These are phyloP conservation scores for Xiphydria camelus DNA, from an alignment of 2,888 invertebrate genomes.

Conservation along the genomic window DNA sequence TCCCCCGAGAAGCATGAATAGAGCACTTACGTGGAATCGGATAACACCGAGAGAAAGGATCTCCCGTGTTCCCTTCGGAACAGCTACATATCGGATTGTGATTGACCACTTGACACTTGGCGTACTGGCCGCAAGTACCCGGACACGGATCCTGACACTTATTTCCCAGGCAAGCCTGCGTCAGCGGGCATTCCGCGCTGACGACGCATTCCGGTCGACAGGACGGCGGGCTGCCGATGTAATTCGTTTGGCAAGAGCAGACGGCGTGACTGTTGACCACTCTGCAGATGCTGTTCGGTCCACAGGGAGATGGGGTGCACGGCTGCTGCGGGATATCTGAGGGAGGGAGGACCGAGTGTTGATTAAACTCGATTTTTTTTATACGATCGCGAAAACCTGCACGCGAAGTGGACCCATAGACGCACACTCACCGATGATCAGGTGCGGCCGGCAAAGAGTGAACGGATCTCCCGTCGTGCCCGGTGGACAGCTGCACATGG, in stretches of 20 bases:
- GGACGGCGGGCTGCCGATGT: conserved; percentile 75
- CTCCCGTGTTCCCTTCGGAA: conserved; percentile 72
- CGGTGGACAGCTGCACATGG: conserved; percentile 72
- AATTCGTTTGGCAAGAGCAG: conserved; percentile 73
- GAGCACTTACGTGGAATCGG: conserved; percentile 62
- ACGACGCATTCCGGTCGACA: conserved; percentile 82
- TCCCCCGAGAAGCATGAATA: too few relatives aligned
- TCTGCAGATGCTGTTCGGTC: conserved; percentile 75
- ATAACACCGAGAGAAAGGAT: conserved; percentile 69
- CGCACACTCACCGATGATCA: conserved; percentile 2
- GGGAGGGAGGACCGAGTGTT: background rate
- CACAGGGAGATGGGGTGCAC: conserved; percentile 78
- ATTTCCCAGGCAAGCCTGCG: conserved; percentile 75
- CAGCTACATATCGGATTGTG: conserved; percentile 85
- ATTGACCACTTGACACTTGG: conserved; percentile 78
- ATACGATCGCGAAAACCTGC: too few relatives aligned
- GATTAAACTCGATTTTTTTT: background rate
- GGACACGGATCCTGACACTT: conserved; percentile 81
- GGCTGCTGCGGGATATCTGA: conserved; percentile 49
- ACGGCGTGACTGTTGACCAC: conserved; percentile 70
- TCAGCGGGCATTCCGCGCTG: conserved; percentile 76
- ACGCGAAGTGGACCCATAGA: too few relatives aligned
- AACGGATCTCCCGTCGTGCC: conserved; percentile 75
- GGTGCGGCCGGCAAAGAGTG: conserved; percentile 62
- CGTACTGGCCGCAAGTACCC: conserved; percentile 77